Evolutionary conservation across 2,888 invertebrate species (phyloP).

Genomic region (Allacma fusca): DNA sequence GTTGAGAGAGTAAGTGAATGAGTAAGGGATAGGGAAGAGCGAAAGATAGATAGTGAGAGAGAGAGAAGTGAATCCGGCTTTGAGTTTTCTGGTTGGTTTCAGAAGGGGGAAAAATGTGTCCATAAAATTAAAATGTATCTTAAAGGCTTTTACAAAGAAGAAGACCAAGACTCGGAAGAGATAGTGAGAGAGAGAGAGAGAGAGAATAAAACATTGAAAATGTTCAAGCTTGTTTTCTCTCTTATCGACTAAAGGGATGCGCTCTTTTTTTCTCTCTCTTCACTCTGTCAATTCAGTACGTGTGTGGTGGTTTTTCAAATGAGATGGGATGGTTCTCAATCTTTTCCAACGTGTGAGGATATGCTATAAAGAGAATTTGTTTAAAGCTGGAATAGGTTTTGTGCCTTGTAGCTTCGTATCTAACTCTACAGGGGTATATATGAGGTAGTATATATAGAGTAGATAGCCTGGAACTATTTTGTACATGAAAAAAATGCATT

Average conservation of each 20-base stretch:
- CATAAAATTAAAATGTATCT: constrained; percentile 43
- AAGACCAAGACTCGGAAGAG: neutral
- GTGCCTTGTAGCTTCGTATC: too few species aligned
- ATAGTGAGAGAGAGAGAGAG: too few species aligned
- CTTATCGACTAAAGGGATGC: constrained; percentile 31
- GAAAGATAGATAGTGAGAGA: constrained; percentile 16
- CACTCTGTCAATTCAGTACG: constrained; percentile 41
- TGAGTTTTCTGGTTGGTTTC: constrained; percentile 31
- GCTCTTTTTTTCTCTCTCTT: constrained; percentile 33
- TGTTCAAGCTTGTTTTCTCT: constrained; percentile 41
- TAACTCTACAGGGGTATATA: too few species aligned
- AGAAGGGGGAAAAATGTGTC: constrained; percentile 34
- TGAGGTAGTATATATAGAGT: neutral
- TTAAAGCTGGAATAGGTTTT: neutral
- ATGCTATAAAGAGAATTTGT: neutral
- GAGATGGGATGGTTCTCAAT: constrained; percentile 31
- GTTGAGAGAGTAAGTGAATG: neutral
- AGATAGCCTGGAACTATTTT: neutral
- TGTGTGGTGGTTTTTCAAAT: constrained; percentile 43
- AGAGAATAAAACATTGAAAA: constrained; percentile 29
- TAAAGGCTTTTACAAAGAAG: constrained; percentile 29
- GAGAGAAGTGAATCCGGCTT: constrained; percentile 35
- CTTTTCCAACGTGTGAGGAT: constrained; percentile 1
- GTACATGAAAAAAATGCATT: neutral
- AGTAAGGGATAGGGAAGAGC: neutral